Percentiles rank a stretch among this genome's conserved stretches.
Evolutionary conservation across 1,140 invertebrate species (phyloP).

Genomic region (Planococcus citri): DNA sequence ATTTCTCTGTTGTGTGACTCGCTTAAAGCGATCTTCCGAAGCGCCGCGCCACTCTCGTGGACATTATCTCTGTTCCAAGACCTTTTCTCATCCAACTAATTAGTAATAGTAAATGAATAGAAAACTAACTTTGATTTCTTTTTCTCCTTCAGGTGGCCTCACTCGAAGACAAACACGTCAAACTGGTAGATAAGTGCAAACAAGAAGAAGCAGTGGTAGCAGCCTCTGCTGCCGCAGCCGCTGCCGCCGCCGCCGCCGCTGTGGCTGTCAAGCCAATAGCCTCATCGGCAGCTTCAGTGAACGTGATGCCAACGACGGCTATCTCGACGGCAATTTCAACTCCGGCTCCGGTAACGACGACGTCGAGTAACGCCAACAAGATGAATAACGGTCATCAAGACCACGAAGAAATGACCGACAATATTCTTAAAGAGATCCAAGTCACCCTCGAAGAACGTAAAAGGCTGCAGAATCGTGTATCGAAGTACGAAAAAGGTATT

Average conservation of each 20-base stretch:
- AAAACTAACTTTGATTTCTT: neutral
- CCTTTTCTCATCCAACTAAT: too few species aligned
- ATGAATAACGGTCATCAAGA: neutral
- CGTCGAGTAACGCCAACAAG: slow-evolving; percentile 11
- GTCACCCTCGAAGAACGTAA: slow-evolving; percentile 66
- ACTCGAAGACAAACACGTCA: slow-evolving; percentile 27
- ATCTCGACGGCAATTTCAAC: slow-evolving; percentile 20
- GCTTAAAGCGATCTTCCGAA: too few species aligned
- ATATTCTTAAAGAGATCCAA: slow-evolving; percentile 71
- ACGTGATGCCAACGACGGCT: slow-evolving; percentile 10
- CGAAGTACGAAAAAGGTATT: slow-evolving; percentile 59
- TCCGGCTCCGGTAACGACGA: neutral
- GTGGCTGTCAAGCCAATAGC: neutral
- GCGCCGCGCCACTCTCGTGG: too few species aligned
- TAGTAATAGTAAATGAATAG: too few species aligned
- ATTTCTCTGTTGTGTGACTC: too few species aligned
- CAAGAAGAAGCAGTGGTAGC: slow-evolving; percentile 22
- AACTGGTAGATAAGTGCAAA: slow-evolving; percentile 25
- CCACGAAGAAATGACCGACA: slow-evolving; percentile 51
- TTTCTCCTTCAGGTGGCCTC: slow-evolving; percentile 25
- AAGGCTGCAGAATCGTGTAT: slow-evolving; percentile 56
- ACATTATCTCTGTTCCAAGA: too few species aligned
- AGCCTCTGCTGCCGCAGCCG: slow-evolving; percentile 11
- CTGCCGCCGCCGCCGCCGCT: slow-evolving; percentile 16
- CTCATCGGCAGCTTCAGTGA: slow-evolving; percentile 22